Percentiles rank a stretch among this genome's conserved stretches.
These are phyloP conservation scores for Neosalanx taihuensis DNA, from an alignment of 2,797 vertebrate genomes.

Conservation along the genomic window DNA sequence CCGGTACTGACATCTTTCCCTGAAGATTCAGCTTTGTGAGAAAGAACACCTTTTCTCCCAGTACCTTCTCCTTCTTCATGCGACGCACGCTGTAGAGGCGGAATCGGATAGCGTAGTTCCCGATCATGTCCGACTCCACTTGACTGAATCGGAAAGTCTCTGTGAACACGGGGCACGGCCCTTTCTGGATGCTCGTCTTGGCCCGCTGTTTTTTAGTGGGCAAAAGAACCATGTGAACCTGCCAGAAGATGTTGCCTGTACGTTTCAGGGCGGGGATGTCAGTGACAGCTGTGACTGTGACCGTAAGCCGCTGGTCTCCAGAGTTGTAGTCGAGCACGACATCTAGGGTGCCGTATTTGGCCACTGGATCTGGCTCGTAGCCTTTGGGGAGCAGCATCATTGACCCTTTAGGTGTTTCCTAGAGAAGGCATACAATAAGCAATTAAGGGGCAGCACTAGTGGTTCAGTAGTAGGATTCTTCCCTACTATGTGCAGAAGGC, in stretches of 20 bases:
- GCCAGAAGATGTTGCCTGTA: conserved; percentile 91
- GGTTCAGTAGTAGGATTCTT: too few species aligned
- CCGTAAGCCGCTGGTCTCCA: conserved; percentile 87
- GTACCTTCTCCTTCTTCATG: conserved; percentile 95
- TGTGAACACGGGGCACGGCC: conserved; percentile 90
- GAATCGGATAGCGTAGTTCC: conserved; percentile 92
- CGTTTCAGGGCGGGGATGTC: conserved; percentile 87
- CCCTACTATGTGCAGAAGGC: too few species aligned
- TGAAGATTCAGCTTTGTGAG: conserved; percentile 98
- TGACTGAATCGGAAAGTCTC: conserved; percentile 95
- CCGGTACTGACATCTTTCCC: conserved; percentile 93
- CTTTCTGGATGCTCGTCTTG: conserved; percentile 89
- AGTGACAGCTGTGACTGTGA: conserved; percentile 92
- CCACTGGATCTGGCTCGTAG: conserved; percentile 87
- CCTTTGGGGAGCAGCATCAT: conserved; percentile 88
- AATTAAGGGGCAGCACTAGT: too few species aligned
- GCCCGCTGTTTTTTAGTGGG: conserved; percentile 94
- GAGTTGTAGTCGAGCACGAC: conserved; percentile 93
- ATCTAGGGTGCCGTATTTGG: conserved; percentile 93
- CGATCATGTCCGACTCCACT: conserved; percentile 94
- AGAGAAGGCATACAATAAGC: conserved; percentile 29
- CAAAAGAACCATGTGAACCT: conserved; percentile 95
- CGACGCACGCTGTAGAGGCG: conserved; percentile 91
- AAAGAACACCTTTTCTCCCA: conserved; percentile 97
- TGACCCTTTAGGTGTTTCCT: conserved; percentile 90